These are phyloP conservation scores for Ceyx cyanopectus DNA, from an alignment of 2,113 vertebrate species.

Conservation along the genomic window DNA sequence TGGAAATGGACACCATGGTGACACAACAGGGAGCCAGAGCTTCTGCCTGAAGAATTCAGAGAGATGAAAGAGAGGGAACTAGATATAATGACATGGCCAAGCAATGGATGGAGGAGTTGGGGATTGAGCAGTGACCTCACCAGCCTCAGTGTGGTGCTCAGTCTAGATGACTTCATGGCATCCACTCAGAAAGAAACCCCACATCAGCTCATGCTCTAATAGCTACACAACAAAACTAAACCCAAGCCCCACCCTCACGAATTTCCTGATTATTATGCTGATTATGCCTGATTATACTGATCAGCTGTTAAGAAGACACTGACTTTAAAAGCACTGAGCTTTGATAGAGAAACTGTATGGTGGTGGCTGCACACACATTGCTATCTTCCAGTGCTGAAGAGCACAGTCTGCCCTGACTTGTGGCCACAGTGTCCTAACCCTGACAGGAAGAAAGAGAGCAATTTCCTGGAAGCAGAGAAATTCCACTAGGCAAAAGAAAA, in stretches of 20 bases:
- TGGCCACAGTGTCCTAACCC: not conserved
- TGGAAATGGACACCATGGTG: not conserved
- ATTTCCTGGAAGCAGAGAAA: not conserved
- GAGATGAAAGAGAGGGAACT: not conserved
- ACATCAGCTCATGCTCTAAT: not conserved
- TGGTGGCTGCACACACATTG: accelerated
- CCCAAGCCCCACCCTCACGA: not conserved
- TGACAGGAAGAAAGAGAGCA: not conserved
- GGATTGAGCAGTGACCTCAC: not conserved
- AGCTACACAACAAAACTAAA: not conserved
- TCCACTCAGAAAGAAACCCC: not conserved
- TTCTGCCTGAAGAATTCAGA: not conserved
- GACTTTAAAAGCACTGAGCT: not conserved
- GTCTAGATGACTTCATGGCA: not conserved
- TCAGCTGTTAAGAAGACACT: not conserved
- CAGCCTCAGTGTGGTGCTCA: not conserved
- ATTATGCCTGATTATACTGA: not conserved
- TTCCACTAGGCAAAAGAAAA: not conserved
- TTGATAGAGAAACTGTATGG: accelerated
- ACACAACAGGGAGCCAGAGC: not conserved
- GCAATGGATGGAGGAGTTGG: not conserved
- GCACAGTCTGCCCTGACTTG: not conserved
- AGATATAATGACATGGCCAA: not conserved
- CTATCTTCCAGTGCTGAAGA: not conserved
- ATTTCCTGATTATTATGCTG: no score